Conservation (phyloP, 2,888 invertebrate genomes). For the Stratiomys singularior region DNA sequence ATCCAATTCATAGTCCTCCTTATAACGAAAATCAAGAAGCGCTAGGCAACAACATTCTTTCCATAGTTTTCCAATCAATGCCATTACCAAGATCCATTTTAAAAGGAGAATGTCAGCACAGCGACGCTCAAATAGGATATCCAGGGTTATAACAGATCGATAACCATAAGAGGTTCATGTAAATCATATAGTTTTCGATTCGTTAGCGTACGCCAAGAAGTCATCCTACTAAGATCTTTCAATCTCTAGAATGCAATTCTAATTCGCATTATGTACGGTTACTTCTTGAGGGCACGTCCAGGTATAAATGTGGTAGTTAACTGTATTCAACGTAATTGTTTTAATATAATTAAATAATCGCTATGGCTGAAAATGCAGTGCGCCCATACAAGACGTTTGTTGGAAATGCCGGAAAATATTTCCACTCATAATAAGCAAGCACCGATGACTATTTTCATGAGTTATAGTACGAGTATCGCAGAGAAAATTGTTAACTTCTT, state of each 20-base stretch:
- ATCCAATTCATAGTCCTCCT: too few species aligned
- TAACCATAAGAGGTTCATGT: conserved; percentile 3
- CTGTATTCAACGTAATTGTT: background rate
- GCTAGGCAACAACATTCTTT: background rate
- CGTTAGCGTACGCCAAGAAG: conserved; percentile 11
- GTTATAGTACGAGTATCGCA: too few species aligned
- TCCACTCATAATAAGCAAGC: background rate
- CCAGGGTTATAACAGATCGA: background rate
- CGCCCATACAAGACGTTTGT: too few species aligned
- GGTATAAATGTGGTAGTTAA: background rate
- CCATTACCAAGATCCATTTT: conserved; percentile 20
- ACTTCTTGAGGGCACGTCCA: background rate
- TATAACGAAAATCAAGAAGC: background rate
- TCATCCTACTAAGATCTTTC: background rate
- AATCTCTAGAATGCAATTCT: too few species aligned
- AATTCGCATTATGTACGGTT: background rate
- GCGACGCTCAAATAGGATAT: background rate
- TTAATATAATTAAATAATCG: background rate
- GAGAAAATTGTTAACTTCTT: background rate
- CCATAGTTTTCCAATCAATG: background rate
- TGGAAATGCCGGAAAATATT: background rate
- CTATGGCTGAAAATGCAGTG: too few species aligned
- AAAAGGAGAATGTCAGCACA: conserved; percentile 8
- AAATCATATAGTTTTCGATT: conserved; percentile 5
- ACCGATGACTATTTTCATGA: background rate